Conservation (phyloP, 2,113 vertebrate species). For the Scartelaos histophorus region DNA sequence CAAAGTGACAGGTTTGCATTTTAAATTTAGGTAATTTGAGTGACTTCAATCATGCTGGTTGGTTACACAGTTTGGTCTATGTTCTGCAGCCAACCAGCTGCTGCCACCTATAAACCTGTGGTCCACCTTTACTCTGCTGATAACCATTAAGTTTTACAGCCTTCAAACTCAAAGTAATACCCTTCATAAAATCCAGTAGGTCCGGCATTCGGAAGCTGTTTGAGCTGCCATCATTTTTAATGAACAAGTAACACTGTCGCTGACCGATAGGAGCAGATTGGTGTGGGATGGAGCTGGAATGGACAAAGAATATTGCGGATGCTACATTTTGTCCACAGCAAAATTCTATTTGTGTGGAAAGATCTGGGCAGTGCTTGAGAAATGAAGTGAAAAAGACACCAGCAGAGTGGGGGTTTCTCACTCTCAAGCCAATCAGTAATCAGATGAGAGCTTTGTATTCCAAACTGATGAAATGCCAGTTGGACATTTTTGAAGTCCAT, state of each 20-base stretch:
- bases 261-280: constrained; percentile 7
- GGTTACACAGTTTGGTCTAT: not conserved
- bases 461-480: not conserved
- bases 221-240: constrained; percentile 8
- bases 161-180: constrained; percentile 16
- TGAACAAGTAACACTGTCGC: constrained; percentile 6
- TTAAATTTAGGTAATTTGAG: constrained; percentile 6
- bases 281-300: constrained; percentile 8
- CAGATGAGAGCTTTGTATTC: constrained; percentile 2
- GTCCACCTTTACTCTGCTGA: constrained; percentile 9
- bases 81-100: not conserved
- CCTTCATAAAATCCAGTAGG: constrained; percentile 18
- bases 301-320: not conserved
- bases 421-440: not conserved
- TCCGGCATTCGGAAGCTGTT: constrained; percentile 3
- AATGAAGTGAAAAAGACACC: not conserved
- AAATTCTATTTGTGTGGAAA: not conserved
- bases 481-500: constrained; percentile 7
- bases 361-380: not conserved
- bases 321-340: not conserved
- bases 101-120: constrained; percentile 5
- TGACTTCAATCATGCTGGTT: not conserved
- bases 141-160: constrained; percentile 17
- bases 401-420: not conserved
- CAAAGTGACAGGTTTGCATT: not conserved